Base-by-base conservation (phyloP, 2,797 vertebrate species). In the Crenuchus spilurus region DNA sequence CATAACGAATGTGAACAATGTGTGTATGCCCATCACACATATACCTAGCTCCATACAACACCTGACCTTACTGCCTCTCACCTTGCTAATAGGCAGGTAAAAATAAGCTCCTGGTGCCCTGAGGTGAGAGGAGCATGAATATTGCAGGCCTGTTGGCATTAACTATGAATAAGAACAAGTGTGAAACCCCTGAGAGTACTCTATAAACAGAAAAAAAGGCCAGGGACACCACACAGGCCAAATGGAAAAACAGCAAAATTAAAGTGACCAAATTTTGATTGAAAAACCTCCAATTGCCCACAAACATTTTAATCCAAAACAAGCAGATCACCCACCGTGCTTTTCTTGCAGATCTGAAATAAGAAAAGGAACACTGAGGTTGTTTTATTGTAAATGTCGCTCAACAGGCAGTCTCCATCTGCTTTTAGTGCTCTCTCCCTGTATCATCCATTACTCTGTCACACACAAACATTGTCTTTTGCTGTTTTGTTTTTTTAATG, bases 121-220 rank as follows among this genome's bases (percentile, higher is more conserved):
- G 71, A 87, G 90, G 87, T 64, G 76, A 70, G 66, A 85, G 76
- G 78, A 80, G 83, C 88, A 92, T 93, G 89, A 92, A 92, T 92
- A 92, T 89, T 92, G 86, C 88, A 92, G 78, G 77, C 76, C 79
- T n/a, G 42, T 78, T 72, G 35, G 64, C 84, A 92, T 93, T 90
- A 84, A 93, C 90, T 90, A 93, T 92, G 86, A 87, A 92, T 91
- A 84, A 87, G 88, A 92, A 93, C 90, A 91, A 91, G 91, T 90
- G 87, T 89, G 90, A 89, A 87, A 88, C 84, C 75, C 83, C 80
- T 39, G 77, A 88, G 82, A 76, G 62, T 80, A 75, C 83, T 87
- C 81, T 87, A 84, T 62, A 89, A 90, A 89, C 87, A 89, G 82
- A 79, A 75, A 37, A 4, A 80, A 81, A 65, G 76, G 74, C 80